Percentiles rank a stretch among this genome's conserved stretches.
phyloP scores from a whole-genome alignment of 2,888 invertebrate genomes.

The Vesta saturnalis region DNA sequence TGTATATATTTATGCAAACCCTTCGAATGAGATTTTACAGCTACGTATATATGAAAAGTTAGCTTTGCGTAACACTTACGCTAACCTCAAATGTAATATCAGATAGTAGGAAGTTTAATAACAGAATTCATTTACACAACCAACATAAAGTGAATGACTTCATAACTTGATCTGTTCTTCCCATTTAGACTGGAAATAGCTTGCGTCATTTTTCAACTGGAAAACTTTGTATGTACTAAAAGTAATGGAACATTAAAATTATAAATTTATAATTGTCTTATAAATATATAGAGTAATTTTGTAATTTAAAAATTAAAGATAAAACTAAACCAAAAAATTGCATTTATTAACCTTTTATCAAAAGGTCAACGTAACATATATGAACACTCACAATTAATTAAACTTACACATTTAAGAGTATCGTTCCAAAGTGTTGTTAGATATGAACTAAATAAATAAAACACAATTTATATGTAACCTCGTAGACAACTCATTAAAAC shows the following conservation, averaged over 20 bases:
- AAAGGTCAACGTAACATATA: too few relatives aligned
- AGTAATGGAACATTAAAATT: neutral
- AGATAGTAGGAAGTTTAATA: constrained; percentile 19
- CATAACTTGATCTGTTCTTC: constrained; percentile 34
- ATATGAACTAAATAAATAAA: too few relatives aligned
- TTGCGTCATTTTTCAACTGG: constrained; percentile 32
- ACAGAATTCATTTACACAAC: constrained; percentile 27
- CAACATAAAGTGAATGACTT: constrained; percentile 33
- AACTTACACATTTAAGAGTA: too few relatives aligned
- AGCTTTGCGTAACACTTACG: constrained; percentile 17
- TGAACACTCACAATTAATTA: too few relatives aligned
- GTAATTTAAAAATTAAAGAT: constrained; percentile 1
- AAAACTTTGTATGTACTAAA: constrained; percentile 5
- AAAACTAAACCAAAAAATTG: neutral
- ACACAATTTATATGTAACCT: too few relatives aligned
- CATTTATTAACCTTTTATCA: neutral
- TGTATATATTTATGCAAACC: constrained; percentile 10
- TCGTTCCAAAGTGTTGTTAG: too few relatives aligned
- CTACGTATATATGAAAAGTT: neutral
- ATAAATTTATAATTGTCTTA: neutral
- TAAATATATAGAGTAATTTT: neutral
- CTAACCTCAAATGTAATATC: constrained; percentile 12
- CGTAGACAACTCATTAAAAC: too few relatives aligned
- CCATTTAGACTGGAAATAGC: constrained; percentile 34
- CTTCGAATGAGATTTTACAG: neutral